Evolutionary conservation across 2,797 vertebrate species (phyloP), one percentile per base, ranked within the genome.

Genomic region (Amphiprion clarkii): DNA sequence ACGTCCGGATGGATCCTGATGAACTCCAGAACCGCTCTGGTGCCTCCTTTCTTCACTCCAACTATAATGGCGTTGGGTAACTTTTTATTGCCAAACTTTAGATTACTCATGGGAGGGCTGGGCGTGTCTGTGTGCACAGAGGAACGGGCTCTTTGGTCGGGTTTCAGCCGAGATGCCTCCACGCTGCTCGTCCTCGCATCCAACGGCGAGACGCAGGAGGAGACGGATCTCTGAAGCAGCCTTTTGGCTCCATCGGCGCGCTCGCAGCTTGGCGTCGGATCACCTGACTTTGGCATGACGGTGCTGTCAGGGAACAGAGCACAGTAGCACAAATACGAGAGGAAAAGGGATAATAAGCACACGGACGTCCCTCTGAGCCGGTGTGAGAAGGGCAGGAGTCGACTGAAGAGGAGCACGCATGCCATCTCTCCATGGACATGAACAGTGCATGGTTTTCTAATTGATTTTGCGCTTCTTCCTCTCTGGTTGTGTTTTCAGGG

Each of bases 31-130:
- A 97, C 96, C 0, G 97, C 97, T 76, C 97, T 94, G 13, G 97
- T 98, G 25, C 97, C 97, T 44, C 97, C 97, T 54, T 98, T 98
- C 74, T 97, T 98, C 74, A 98, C 97, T 6, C 97, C 97, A 54
- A 98, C 97, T 64, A 97, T 97, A 78, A 98, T 96, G 23, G 96
- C 96, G 33, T 95, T 95, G 6, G 96, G 97, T 36, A 98, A 95
- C 79, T 96, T 95, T 93, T 97, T 97, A 89, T 94, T 94, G 57
- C 94, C 95, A 40, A 94, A 95, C 91, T 94, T 94, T 3, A 89
- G 46, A 65, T 92, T 90, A 0, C 94, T 89, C 54, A 89, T 82
- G 3, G 85, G 77, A 0, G 89, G 81, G 16, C 87, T 82, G 46
- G 83, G 87, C 21, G 91, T 92, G 33, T 92, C 89, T 63, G 79